Conservation (phyloP, 1,140 invertebrate genomes). For the Drosophila aff. region DNA sequence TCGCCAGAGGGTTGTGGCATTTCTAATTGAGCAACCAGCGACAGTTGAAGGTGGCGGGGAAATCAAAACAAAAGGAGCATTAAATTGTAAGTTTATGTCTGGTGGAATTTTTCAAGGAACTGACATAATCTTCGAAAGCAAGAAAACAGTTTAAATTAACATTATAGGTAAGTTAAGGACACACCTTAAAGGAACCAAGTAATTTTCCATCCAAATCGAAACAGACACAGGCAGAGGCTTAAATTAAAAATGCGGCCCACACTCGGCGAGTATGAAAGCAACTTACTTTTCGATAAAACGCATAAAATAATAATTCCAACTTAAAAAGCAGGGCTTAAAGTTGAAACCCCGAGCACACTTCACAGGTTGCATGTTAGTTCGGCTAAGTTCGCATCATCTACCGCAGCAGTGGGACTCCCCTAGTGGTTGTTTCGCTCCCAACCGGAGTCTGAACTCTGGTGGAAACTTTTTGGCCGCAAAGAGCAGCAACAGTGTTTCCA, state of each 20-base stretch:
- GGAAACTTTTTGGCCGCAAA: conserved; percentile 49
- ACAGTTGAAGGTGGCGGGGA: conserved; percentile 15
- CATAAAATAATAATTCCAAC: conserved; percentile 6
- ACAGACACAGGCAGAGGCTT: background rate
- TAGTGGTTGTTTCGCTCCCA: conserved; percentile 31
- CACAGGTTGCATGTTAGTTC: conserved; percentile 7
- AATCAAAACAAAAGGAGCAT: conserved; percentile 25
- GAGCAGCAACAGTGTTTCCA: conserved; percentile 46
- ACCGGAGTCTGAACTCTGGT: conserved; percentile 32
- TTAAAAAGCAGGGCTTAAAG: conserved; percentile 11
- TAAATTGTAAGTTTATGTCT: conserved; percentile 25
- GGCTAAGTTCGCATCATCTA: conserved; percentile 24
- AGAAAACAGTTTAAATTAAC: too few relatives aligned
- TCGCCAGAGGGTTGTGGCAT: conserved; percentile 34
- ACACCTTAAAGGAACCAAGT: background rate
- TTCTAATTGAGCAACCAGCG: conserved; percentile 67
- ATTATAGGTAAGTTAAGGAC: background rate
- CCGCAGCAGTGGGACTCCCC: conserved; percentile 37
- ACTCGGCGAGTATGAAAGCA: background rate
- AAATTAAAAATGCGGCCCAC: background rate
- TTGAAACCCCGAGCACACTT: conserved; percentile 5
- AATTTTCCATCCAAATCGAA: background rate
- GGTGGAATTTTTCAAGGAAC: background rate
- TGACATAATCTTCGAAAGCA: background rate
- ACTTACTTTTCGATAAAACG: conserved; percentile 2